Base-by-base conservation (phyloP, 2,797 vertebrate genomes). In the Arnoldichthys spilopterus region DNA sequence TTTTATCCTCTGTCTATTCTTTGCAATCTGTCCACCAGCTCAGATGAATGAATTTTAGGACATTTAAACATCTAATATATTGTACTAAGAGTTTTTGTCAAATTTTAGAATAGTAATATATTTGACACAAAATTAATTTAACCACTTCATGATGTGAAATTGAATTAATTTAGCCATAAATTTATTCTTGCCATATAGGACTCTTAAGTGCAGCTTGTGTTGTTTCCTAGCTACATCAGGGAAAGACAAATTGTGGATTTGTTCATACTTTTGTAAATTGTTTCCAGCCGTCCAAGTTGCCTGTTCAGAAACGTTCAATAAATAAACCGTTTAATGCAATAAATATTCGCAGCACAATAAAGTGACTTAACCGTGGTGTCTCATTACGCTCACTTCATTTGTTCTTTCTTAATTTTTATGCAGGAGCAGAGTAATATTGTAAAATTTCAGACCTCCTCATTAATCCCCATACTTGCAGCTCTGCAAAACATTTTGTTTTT, bases 281-380 rank as follows among this genome's bases (percentile, higher is more conserved):
- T 22, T 43, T 56, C 16, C 28, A n/a, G 59, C 70, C 26, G 20
- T 54, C 34, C 1, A 6, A 30, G 16, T 30, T 47, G 47, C 9
- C 43, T 26, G 49, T 58, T 56, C 22, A 56, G 18, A 16, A 54
- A 43, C 59, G 78, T 69, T 63, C 22, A 63, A 18, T 69, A 67
- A n/a, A 20, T 53, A 16, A 49, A 58, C 72, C 71, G 77, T 73
- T 82, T 85, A 74, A 85, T 86, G 83, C 86, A 93, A 91, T 93
- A 93, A 92, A 92, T 86, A 81, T 84, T 86, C 85, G 74, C 82
- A 74, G 54, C n/a, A 5, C 16, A 71, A 40, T 32, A 7, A 53
- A 13, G 28, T 30, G 43, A 76, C n/a, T 70, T 6, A 6, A 20
- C 4, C 6, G 5, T 6, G 3, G 6, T 1, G 12, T 16, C 13